Conservation (phyloP, 2,113 vertebrate genomes). For the Muscicapa adusta region DNA sequence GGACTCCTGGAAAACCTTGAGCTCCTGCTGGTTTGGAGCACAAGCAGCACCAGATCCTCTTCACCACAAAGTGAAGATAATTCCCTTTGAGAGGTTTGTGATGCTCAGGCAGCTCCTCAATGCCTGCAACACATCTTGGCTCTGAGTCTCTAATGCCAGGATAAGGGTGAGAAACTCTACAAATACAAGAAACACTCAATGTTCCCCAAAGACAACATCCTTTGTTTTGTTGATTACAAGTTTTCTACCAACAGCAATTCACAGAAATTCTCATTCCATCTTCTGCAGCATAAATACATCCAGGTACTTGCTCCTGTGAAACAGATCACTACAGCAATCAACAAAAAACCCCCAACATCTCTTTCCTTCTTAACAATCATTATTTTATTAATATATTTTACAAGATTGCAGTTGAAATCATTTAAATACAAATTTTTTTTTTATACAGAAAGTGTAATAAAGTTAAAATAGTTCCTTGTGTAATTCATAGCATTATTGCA, state of each 20-base stretch:
- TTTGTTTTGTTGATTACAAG: neutral
- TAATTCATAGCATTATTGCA: constrained; percentile 86
- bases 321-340: neutral
- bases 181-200: neutral
- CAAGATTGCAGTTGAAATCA: constrained; percentile 89
- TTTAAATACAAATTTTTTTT: constrained; percentile 90
- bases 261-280: neutral
- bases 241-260: neutral
- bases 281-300: neutral
- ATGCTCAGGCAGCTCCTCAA: neutral
- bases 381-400: constrained; percentile 93
- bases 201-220: neutral
- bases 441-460: constrained; percentile 92
- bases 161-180: neutral
- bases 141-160: neutral
- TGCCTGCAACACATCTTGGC: neutral
- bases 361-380: constrained; percentile 78
- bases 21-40: neutral
- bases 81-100: neutral
- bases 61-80: neutral
- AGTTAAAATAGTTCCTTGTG: constrained; percentile 88
- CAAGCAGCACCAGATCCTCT: neutral
- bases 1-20: neutral
- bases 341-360: neutral
- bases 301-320: neutral